phyloP scores from a whole-genome alignment of 2,888 invertebrate species.

The Nemotelus nigrinus region DNA sequence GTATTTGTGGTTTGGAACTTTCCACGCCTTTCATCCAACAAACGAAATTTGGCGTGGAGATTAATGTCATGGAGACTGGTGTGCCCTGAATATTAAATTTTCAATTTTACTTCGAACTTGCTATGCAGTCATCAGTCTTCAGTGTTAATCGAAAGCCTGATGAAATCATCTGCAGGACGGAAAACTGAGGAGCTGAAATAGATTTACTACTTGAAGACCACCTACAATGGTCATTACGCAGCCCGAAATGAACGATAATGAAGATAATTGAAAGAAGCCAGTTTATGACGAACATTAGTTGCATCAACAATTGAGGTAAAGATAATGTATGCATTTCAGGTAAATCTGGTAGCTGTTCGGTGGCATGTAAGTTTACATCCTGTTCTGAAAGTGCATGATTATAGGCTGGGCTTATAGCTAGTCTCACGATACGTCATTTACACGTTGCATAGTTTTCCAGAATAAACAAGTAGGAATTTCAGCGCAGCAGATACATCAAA shows the following conservation, averaged over 20 bases:
- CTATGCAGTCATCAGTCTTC: neutral
- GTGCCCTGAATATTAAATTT: constrained; percentile 20
- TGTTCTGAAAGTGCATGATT: neutral
- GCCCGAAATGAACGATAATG: neutral
- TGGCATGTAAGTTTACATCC: constrained; percentile 5
- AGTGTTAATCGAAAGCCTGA: neutral
- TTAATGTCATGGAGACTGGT: neutral
- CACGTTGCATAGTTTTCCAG: no score
- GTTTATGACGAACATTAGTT: neutral
- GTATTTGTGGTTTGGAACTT: constrained; percentile 5
- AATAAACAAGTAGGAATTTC: no score
- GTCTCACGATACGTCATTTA: no score
- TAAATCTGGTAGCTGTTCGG: constrained; percentile 2
- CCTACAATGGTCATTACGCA: neutral
- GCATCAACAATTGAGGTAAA: neutral
- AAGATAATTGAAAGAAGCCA: neutral
- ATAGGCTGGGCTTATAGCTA: no score
- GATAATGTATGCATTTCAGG: neutral
- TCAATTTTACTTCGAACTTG: neutral
- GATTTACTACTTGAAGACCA: neutral
- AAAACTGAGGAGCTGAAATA: neutral
- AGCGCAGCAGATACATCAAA: no score
- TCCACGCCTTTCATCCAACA: neutral
- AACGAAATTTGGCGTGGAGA: neutral
- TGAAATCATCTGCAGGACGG: neutral